phyloP scores from a whole-genome alignment of 2,797 vertebrate genomes.

The Danio kyathit region DNA sequence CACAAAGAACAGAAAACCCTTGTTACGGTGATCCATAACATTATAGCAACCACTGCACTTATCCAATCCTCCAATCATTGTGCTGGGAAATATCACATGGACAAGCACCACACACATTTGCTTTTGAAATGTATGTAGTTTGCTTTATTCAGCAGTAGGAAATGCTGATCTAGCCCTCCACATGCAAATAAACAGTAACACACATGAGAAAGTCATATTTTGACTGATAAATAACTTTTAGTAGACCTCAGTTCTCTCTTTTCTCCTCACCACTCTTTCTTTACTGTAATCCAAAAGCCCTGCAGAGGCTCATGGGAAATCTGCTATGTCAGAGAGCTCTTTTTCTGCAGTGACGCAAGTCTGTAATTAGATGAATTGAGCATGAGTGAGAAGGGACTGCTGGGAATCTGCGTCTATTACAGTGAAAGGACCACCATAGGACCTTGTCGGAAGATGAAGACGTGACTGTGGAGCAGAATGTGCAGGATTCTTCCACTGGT shows the following conservation, averaged over 20 bases:
- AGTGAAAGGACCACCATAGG: slow-evolving; percentile 12
- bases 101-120: background rate
- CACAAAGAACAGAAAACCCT: too few relatives aligned
- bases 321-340: background rate
- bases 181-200: background rate
- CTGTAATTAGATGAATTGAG: slow-evolving; percentile 14
- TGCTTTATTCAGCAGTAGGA: background rate
- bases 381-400: background rate
- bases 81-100: background rate
- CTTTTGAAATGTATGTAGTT: background rate
- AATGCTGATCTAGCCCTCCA: background rate
- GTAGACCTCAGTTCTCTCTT: background rate
- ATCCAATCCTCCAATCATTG: background rate
- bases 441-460: slow-evolving; percentile 10
- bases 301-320: slow-evolving; percentile 36
- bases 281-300: slow-evolving; percentile 1
- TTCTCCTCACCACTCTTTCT: background rate
- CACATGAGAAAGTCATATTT: background rate
- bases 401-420: background rate
- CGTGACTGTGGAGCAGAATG: background rate
- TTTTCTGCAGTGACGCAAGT: background rate
- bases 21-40: too few relatives aligned
- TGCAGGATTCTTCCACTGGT: slow-evolving; percentile 6
- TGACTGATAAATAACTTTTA: background rate
- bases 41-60: background rate